A percentile compares a stretch with the other conserved stretches of the same genome.
Conservation (phyloP, 2,888 invertebrate species). For the Nomada lathburiana region DNA sequence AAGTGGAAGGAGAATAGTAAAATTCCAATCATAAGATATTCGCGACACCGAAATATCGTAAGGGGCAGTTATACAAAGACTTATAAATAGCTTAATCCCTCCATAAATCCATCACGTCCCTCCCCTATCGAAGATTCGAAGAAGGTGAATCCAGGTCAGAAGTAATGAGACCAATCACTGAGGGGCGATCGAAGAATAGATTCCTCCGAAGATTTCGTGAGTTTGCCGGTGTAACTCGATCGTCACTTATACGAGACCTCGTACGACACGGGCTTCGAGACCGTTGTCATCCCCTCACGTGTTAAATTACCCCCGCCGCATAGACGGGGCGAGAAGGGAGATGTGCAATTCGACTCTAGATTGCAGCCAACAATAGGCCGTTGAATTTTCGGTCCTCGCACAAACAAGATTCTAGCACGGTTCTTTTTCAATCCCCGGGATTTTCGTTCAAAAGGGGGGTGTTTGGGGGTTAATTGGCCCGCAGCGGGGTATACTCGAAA, state of each 20-base stretch:
- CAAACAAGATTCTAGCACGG: constrained; percentile 73
- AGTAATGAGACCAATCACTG: constrained; percentile 49
- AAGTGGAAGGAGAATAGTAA: too few relatives aligned
- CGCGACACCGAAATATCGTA: too few relatives aligned
- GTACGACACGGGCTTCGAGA: constrained; percentile 75
- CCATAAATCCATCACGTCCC: neutral
- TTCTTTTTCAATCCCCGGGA: constrained; percentile 37
- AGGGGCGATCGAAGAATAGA: constrained; percentile 42
- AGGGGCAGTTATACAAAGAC: too few relatives aligned
- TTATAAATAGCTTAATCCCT: too few relatives aligned
- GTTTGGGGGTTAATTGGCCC: constrained; percentile 53
- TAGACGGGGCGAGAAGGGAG: constrained; percentile 61
- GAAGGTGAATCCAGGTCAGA: constrained; percentile 3
- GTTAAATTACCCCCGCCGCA: constrained; percentile 80
- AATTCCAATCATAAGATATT: too few relatives aligned
- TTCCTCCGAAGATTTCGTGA: constrained; percentile 56
- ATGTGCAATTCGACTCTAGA: constrained; percentile 81
- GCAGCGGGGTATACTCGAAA: constrained; percentile 22
- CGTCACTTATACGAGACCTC: constrained; percentile 72
- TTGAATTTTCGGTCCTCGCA: constrained; percentile 80
- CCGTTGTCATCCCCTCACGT: constrained; percentile 80
- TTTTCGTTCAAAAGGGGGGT: constrained; percentile 9
- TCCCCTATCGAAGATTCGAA: constrained; percentile 1
- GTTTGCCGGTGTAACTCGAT: constrained; percentile 79
- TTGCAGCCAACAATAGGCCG: constrained; percentile 80